Evolutionary conservation across 2,113 vertebrate genomes (phyloP).

Genomic region (Odontesthes bonariensis): DNA sequence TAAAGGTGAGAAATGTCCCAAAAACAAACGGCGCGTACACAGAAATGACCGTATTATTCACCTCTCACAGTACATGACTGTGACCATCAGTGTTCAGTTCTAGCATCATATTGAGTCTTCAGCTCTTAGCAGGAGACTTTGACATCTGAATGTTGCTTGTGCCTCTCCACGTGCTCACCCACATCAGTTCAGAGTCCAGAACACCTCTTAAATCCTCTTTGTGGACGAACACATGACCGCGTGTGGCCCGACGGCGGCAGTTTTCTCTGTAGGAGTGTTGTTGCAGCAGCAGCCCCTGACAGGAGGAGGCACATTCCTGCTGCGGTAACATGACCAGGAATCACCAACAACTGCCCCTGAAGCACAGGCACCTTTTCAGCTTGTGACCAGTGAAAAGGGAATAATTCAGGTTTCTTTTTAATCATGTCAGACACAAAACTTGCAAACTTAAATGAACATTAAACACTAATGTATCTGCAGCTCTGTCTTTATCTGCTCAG

Average conservation of each 20-base stretch:
- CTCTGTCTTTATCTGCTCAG: too few species aligned
- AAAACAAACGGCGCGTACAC: too few species aligned
- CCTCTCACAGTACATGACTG: too few species aligned
- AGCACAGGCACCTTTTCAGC: background rate
- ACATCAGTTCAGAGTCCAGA: conserved; percentile 23
- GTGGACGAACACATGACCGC: conserved; percentile 61
- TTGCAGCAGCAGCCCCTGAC: conserved; percentile 26
- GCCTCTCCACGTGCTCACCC: background rate
- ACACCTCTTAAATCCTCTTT: conserved; percentile 64
- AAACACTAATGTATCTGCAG: too few species aligned
- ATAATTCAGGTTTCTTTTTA: too few species aligned
- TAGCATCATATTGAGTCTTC: background rate
- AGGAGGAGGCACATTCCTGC: conserved; percentile 55
- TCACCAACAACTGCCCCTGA: background rate
- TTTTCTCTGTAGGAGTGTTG: conserved; percentile 36
- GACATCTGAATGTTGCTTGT: background rate
- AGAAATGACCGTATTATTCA: too few species aligned
- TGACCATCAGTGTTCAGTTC: too few species aligned
- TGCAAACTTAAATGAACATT: too few species aligned
- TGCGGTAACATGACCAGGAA: conserved; percentile 24
- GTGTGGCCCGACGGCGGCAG: conserved; percentile 13
- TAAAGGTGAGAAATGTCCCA: background rate
- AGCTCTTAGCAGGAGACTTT: background rate
- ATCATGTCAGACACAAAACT: too few species aligned
- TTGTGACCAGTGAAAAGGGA: conserved; percentile 3